phyloP scores from a whole-genome alignment of 2,113 vertebrate genomes.

The Neodontobutis hainanensis region DNA sequence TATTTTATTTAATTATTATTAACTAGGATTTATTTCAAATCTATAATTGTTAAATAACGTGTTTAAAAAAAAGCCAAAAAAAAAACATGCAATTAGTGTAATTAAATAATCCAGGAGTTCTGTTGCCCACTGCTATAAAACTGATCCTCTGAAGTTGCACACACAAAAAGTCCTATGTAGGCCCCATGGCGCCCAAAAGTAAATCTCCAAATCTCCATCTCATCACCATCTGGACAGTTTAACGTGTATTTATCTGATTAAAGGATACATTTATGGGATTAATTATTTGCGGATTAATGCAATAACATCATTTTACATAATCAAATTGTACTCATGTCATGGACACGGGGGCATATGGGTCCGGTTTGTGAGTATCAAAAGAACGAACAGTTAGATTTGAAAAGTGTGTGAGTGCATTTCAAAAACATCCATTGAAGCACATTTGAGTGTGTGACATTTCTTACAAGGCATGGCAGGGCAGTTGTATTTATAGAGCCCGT shows the following conservation, averaged over 20 bases:
- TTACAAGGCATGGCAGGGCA: too few relatives aligned
- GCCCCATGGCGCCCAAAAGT: conserved; percentile 20
- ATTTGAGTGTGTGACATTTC: too few relatives aligned
- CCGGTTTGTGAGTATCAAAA: conserved; percentile 4
- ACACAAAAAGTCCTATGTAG: conserved; percentile 22
- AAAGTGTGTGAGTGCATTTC: too few relatives aligned
- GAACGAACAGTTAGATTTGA: conserved; percentile 3
- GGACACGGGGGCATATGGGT: not conserved
- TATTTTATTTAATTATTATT: too few relatives aligned
- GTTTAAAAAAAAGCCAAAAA: conserved; percentile 37
- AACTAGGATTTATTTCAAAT: conserved; percentile 26
- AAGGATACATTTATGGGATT: conserved; percentile 66
- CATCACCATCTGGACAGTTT: conserved; percentile 71
- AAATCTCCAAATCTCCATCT: conserved; percentile 28
- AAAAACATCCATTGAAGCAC: too few relatives aligned
- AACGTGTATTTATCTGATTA: conserved; percentile 67
- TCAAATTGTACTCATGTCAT: conserved; percentile 17
- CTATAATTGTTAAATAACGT: conserved; percentile 56
- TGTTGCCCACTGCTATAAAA: conserved; percentile 30
- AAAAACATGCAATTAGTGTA: conserved; percentile 63
- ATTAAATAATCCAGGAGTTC: conserved; percentile 66
- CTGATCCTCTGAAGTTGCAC: conserved; percentile 36
- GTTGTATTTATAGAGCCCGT: too few relatives aligned
- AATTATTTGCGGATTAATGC: conserved; percentile 61
- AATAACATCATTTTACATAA: conserved; percentile 36